Evolutionary conservation across 2,113 vertebrate species (phyloP).

Genomic region (Herpetotheres cachinnans): DNA sequence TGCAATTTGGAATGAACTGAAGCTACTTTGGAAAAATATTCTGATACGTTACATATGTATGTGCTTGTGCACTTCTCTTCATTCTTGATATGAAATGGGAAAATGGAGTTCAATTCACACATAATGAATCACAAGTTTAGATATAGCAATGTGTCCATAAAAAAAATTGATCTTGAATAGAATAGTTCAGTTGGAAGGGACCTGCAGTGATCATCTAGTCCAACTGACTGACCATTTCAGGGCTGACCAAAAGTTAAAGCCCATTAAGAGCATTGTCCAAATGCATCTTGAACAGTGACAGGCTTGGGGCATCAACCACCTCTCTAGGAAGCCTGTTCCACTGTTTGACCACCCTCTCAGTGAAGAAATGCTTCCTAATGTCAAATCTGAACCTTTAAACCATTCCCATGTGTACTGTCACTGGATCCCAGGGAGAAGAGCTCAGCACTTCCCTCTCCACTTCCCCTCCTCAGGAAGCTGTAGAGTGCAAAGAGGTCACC

Average conservation of each 20-base stretch:
- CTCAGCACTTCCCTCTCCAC: neutral
- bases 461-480: no score
- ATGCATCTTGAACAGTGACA: no score
- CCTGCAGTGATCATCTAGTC: neutral
- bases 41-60: neutral
- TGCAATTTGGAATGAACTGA: neutral
- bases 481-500: neutral
- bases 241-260: no score
- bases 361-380: neutral
- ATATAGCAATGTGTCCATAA: neutral
- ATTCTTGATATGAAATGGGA: neutral
- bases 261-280: no score
- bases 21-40: neutral
- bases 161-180: neutral
- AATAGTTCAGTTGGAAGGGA: neutral
- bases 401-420: accelerated
- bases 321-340: no score
- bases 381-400: neutral
- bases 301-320: no score
- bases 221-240: neutral
- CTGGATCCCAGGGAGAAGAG: neutral
- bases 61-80: neutral
- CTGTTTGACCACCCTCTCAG: neutral
- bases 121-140: neutral
- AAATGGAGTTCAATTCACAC: neutral